Evolutionary conservation across 37 sponge, comb jelly and placozoan species (phyloP).

Genomic region (Diacarnus erythraeanus): DNA sequence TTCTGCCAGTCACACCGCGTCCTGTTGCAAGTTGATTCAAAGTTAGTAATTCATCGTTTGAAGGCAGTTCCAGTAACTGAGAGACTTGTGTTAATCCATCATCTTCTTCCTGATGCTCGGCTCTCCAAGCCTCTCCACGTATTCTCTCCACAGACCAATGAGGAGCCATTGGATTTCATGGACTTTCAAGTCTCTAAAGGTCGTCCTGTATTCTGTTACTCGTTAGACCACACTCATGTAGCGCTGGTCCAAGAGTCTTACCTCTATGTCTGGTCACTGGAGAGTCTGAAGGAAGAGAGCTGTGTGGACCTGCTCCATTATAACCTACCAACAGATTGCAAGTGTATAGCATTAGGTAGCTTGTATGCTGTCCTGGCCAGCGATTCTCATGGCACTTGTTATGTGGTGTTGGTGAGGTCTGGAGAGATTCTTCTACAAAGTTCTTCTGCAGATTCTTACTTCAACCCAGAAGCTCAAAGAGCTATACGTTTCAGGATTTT

Average conservation of each 20-base stretch:
- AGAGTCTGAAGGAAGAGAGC: neutral
- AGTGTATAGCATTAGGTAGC: slow-evolving; percentile 43
- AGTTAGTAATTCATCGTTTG: slow-evolving; percentile 35
- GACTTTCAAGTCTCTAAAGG: slow-evolving; percentile 14
- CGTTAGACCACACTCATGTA: slow-evolving; percentile 6
- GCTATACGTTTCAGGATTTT: slow-evolving; percentile 20
- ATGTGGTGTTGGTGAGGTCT: neutral
- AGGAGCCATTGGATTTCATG: neutral
- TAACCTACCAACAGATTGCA: slow-evolving; percentile 24
- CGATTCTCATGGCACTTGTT: slow-evolving; percentile 23
- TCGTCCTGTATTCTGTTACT: slow-evolving; percentile 16
- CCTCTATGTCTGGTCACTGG: slow-evolving; percentile 46
- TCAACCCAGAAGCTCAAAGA: slow-evolving; percentile 15
- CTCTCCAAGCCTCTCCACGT: slow-evolving; percentile 47
- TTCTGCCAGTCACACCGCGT: slow-evolving; percentile 39
- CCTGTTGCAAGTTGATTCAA: slow-evolving; percentile 33
- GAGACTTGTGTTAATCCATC: slow-evolving; percentile 6
- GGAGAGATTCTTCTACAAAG: slow-evolving; percentile 19
- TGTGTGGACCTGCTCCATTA: slow-evolving; percentile 16
- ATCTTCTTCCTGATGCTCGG: slow-evolving; percentile 33
- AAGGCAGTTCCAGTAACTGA: slow-evolving; percentile 20
- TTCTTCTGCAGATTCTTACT: slow-evolving; percentile 3
- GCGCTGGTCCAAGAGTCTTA: slow-evolving; percentile 22
- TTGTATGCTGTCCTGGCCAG: slow-evolving; percentile 56
- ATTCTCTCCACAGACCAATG: slow-evolving; percentile 14